Evolutionary conservation across 2,888 invertebrate species (phyloP).

Genomic region (Caenorhabditis sp.): DNA sequence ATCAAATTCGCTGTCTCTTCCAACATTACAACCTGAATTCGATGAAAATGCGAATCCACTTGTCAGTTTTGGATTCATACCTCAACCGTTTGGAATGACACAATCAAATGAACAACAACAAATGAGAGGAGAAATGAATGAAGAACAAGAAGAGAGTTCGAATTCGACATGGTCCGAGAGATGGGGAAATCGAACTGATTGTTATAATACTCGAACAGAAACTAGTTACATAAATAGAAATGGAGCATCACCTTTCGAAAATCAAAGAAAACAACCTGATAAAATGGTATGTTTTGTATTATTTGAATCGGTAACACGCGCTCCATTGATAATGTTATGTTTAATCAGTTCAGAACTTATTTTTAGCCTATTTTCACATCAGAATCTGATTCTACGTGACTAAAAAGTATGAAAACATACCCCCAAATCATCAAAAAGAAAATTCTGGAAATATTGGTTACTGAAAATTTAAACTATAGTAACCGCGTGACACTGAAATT

Average conservation of each 20-base stretch:
- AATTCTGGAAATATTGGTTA: no score
- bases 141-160: conserved; percentile 23
- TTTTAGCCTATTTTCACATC: no score
- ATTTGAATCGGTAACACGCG: background rate
- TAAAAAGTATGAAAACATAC: no score
- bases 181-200: conserved; percentile 14
- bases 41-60: background rate
- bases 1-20: background rate
- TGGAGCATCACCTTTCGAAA: background rate
- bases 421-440: no score
- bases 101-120: background rate
- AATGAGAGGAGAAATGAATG: no score
- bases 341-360: no score
- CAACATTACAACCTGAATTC: background rate
- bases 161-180: conserved; percentile 15
- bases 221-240: conserved; percentile 7
- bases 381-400: no score
- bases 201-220: conserved; percentile 11
- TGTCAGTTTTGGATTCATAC: background rate
- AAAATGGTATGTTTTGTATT: conserved; percentile 10
- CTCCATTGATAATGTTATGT: no score
- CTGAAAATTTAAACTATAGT: no score
- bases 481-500: no score
- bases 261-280: background rate
- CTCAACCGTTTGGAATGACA: background rate